Conservation (phyloP, 2,888 invertebrate genomes). For the Odontocolon sp. region DNA sequence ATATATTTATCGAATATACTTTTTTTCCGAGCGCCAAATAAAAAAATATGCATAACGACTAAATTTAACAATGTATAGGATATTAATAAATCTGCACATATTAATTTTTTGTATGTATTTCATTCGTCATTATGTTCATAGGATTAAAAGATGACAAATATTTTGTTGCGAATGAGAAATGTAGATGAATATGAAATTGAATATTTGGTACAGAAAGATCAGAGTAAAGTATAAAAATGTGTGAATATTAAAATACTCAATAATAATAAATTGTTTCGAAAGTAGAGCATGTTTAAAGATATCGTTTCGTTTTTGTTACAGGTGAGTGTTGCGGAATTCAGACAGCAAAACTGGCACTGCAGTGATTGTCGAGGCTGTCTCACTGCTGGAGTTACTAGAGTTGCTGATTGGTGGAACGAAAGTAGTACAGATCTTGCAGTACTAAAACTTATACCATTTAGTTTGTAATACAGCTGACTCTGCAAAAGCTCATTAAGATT, state of each 20-base stretch:
- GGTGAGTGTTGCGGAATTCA: conserved; percentile 64
- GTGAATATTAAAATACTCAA: neutral
- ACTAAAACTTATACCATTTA: conserved; percentile 5
- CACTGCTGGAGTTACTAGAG: neutral
- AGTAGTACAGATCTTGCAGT: conserved; percentile 24
- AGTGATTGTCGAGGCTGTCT: neutral
- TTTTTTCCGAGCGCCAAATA: no score
- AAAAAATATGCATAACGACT: no score
- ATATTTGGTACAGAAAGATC: no score
- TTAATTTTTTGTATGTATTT: no score
- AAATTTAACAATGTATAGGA: no score
- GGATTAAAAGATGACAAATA: no score
- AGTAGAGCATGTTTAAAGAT: conserved; percentile 50
- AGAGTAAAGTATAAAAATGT: no score
- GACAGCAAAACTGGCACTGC: neutral
- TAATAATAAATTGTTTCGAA: neutral
- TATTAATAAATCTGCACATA: no score
- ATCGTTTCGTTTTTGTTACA: conserved; percentile 68
- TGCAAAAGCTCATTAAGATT: conserved; percentile 10
- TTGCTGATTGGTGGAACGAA: conserved; percentile 13
- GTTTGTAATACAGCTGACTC: neutral
- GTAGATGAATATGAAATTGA: no score
- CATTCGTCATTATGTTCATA: no score
- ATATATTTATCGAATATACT: no score
- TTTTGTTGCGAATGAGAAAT: no score